Evolutionary conservation across 2,113 vertebrate species (phyloP).

Genomic region (Ictalurus furcatus): DNA sequence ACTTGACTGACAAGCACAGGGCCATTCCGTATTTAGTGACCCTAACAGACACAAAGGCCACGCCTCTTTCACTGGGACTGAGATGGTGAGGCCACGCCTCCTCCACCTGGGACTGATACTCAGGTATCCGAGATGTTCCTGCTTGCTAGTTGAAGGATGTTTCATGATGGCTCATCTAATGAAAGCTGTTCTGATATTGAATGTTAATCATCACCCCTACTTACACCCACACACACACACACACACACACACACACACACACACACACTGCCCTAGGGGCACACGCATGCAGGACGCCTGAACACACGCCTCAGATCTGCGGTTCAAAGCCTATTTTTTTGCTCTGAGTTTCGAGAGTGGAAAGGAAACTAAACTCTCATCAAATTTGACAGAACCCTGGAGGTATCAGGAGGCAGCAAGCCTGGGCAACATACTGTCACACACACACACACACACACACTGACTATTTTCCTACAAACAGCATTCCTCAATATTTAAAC

Average conservation of each 20-base stretch:
- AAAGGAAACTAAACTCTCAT: slow-evolving; percentile 52
- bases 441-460: slow-evolving; percentile 5
- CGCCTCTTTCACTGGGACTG: neutral
- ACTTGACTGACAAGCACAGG: neutral
- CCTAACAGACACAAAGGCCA: neutral
- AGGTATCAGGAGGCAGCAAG: slow-evolving; percentile 64
- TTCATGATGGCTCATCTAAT: slow-evolving; percentile 35
- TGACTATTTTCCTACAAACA: neutral
- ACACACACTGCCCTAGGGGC: neutral
- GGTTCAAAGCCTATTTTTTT: slow-evolving; percentile 41
- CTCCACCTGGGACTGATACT: neutral
- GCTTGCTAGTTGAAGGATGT: neutral
- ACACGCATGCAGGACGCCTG: neutral
- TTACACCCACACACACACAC: slow-evolving; percentile 17
- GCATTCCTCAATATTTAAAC: neutral
- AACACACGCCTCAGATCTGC: neutral
- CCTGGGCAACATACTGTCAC: slow-evolving; percentile 62
- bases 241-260: slow-evolving; percentile 1
- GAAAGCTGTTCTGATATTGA: slow-evolving; percentile 13
- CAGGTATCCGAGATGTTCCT: neutral
- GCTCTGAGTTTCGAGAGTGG: slow-evolving; percentile 48
- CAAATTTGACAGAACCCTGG: slow-evolving; percentile 62
- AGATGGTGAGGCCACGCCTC: neutral
- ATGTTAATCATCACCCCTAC: neutral
- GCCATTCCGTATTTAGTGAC: neutral